Evolutionary conservation across 1,140 invertebrate species (phyloP), one percentile per base, ranked within the genome.

Genomic region (Zaprionus tsacasi): DNA sequence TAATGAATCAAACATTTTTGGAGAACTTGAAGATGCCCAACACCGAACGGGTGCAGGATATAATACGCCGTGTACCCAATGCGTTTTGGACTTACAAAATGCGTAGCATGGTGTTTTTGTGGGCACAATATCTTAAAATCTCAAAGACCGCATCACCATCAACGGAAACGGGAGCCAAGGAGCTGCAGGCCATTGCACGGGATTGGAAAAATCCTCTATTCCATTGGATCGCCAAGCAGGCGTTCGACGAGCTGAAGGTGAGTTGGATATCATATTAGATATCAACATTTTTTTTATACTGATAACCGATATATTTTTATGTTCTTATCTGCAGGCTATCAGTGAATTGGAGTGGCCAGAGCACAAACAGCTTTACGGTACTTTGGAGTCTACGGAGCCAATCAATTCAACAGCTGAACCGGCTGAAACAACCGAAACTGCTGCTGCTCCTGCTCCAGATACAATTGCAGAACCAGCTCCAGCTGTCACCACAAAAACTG

Each of bases 221-320:
- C 68, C 83, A 88, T 54, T 88, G 86, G 86, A 43, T 85, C 17
- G 78, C 85, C 66, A 88, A 85, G 68, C 81, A 90, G 85, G 83
- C 83, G 7, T 76, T 74, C 17, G 75, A 81, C 0, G 83, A 88
- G 36, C 54, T 88, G 3, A 67, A 85, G 69, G 83, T 89, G 21
- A 36, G 72, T 58, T 63, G 27, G 27, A 7, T 38, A 3, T 12
- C 6, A 2, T 2, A 10, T 8, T 2, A 10, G 11, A 10, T n/a
- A 40, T 27, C 13, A 17, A 38, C 0, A 38, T 15, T 25, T 38
- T 38, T 52, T 12, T 21, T 61, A 2, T 12, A 56, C 48, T 45
- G 15, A 38, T 60, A n/a, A 11, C 17, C 25, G 10, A 35, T 21
- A 35, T 21, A 8, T 15, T 1, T n/a, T 21, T 27, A 33, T 7